Percentiles rank a stretch among this genome's conserved stretches.
These are phyloP conservation scores for Amblyopsis hoosieri DNA, from an alignment of 2,797 vertebrate genomes.

Conservation along the genomic window DNA sequence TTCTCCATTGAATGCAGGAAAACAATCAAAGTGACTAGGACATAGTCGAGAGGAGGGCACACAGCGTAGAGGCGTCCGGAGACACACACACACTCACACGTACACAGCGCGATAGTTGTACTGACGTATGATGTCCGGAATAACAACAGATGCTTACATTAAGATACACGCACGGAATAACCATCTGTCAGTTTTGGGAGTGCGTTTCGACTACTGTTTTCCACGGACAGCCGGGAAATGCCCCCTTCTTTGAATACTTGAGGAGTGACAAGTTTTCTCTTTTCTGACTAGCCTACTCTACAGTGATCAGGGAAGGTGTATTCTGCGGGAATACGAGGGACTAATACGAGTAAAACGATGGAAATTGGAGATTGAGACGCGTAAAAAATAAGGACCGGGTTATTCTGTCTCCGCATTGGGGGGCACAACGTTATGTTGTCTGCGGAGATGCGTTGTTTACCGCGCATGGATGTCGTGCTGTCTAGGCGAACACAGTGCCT, in stretches of 20 bases:
- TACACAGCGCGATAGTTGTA: background rate
- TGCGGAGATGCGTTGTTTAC: slow-evolving; percentile 63
- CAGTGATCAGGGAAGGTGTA: slow-evolving; percentile 16
- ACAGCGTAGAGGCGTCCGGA: slow-evolving; percentile 49
- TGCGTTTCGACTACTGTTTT: slow-evolving; percentile 9
- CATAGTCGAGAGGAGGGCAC: slow-evolving; percentile 50
- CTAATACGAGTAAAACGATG: slow-evolving; percentile 24
- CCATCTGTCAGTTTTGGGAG: background rate
- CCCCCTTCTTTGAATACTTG: slow-evolving; percentile 65
- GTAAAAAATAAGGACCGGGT: background rate
- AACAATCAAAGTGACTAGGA: slow-evolving; percentile 63
- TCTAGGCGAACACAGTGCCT: slow-evolving; percentile 60
- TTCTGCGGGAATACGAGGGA: background rate
- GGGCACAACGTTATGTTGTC: slow-evolving; percentile 46
- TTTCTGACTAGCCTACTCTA: slow-evolving; percentile 33
- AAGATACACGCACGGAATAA: slow-evolving; percentile 16
- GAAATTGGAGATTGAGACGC: slow-evolving; percentile 33
- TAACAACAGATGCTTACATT: slow-evolving; percentile 6
- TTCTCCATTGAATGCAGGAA: slow-evolving; percentile 60
- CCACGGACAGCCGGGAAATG: slow-evolving; percentile 36
- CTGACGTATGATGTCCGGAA: slow-evolving; percentile 22
- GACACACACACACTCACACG: slow-evolving; percentile 22
- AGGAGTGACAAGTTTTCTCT: slow-evolving; percentile 74
- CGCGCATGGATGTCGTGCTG: slow-evolving; percentile 53
- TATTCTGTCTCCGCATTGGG: slow-evolving; percentile 10